Evolutionary conservation across 2,797 vertebrate genomes (phyloP).

Genomic region (Bradypus variegatus): DNA sequence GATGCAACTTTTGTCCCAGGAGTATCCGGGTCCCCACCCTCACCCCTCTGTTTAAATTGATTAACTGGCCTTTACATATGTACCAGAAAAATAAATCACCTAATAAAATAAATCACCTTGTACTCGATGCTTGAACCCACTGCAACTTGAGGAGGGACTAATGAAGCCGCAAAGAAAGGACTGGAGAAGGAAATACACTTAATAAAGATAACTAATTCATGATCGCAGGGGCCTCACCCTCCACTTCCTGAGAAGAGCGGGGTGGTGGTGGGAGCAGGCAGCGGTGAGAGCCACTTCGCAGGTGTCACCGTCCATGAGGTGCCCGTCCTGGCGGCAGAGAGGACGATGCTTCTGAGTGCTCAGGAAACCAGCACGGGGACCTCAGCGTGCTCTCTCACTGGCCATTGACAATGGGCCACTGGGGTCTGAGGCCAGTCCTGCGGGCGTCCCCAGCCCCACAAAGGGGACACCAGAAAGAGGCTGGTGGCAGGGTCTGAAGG

Average conservation of each 20-base stretch:
- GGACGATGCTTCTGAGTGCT: rapidly evolving
- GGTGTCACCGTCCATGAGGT: too few species aligned
- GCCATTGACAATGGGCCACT: background rate
- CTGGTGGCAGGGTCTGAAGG: background rate
- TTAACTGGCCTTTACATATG: conserved; percentile 76
- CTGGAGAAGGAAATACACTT: conserved; percentile 66
- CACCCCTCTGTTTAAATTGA: conserved; percentile 67
- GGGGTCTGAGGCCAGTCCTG: background rate
- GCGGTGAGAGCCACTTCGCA: rapidly evolving
- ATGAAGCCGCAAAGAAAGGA: conserved; percentile 67
- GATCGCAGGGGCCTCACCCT: background rate
- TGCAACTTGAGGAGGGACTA: conserved; percentile 66
- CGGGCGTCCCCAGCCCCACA: background rate
- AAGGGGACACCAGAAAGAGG: background rate
- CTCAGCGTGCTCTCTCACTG: background rate
- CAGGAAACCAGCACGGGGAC: background rate
- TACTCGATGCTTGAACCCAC: conserved; percentile 63
- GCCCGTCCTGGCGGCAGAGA: rapidly evolving
- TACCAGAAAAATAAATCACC: conserved; percentile 75
- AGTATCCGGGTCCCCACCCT: conserved; percentile 7
- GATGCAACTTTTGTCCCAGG: background rate
- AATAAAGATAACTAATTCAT: conserved; percentile 65
- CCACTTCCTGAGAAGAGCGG: background rate
- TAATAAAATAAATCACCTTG: conserved; percentile 74
- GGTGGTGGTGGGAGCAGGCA: background rate